Percentiles rank a stretch among this genome's conserved stretches.
phyloP scores from a whole-genome alignment of 2,113 vertebrate genomes.

The Scartelaos histophorus region DNA sequence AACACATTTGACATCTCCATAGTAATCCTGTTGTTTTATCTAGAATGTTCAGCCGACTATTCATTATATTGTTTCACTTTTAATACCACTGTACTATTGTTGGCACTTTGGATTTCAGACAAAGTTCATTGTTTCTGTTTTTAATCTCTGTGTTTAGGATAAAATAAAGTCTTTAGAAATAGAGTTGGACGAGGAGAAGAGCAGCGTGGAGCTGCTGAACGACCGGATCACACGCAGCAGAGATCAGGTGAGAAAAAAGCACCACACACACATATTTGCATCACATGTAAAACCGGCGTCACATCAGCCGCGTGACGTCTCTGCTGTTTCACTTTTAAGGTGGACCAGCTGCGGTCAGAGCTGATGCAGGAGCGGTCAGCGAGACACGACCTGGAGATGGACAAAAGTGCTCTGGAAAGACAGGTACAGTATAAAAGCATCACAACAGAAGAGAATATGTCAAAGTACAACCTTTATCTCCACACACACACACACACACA shows the following conservation, averaged over 20 bases:
- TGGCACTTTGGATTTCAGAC: not conserved
- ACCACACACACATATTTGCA: conserved; percentile 24
- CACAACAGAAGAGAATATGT: not conserved
- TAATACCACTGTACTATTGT: not conserved
- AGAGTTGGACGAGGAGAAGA: conserved; percentile 91
- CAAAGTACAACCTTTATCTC: not conserved
- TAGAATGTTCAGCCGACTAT: not conserved
- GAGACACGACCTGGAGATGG: conserved; percentile 91
- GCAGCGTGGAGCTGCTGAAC: conserved; percentile 83
- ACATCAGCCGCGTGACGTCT: not conserved
- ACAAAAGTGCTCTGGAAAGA: conserved; percentile 89
- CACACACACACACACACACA: conserved; percentile 26
- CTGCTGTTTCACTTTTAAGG: conserved; percentile 62
- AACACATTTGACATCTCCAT: too few relatives aligned
- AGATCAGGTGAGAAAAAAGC: conserved; percentile 83
- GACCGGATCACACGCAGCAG: conserved; percentile 84
- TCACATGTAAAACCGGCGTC: conserved; percentile 36
- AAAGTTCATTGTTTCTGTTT: not conserved
- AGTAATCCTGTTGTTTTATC: too few relatives aligned
- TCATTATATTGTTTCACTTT: not conserved
- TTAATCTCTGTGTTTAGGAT: conserved; percentile 68
- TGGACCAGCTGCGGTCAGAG: conserved; percentile 89
- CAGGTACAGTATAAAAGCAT: conserved; percentile 77
- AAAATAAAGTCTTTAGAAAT: conserved; percentile 84
- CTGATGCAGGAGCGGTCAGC: conserved; percentile 89